Base-by-base conservation (phyloP, 2,888 invertebrate genomes). In the Spatulosminthurus flaviceps region DNA sequence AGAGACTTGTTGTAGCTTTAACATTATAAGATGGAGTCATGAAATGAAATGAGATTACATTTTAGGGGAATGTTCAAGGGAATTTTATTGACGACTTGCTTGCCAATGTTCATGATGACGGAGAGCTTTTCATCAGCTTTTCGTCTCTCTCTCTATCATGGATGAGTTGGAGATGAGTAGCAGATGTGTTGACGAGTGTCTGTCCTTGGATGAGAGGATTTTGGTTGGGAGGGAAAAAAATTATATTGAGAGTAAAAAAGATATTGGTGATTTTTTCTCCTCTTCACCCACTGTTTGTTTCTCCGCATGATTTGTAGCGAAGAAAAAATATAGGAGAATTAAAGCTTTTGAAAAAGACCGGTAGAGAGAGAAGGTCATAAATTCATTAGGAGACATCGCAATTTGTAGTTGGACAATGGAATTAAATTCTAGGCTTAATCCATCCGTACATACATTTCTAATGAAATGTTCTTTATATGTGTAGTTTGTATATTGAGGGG, bases 11-110 rank as follows among this genome's bases (percentile, higher is more conserved):
- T n/a, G 34, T 29, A 74, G 61, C 60, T 29, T n/a, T n/a, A n/a
- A n/a, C n/a, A n/a, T n/a, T n/a, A n/a, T n/a, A n/a, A n/a, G n/a
- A n/a, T n/a, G n/a, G 16, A 29, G 42, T 16, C 41, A 74, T 61
- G 61, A 74, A 60, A 61, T 61, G 61, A 61, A 74, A 74, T 74
- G 74, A 74, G 74, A 74, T 74, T 61, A 61, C 74, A 74, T 72
- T 72, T 72, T 42, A 71, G 22, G 41, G 71, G 21, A 21, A 19
- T 26, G 28, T n/a, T 73, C 51, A 51, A 74, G 60, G 22, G 61
- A 60, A 73, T 73, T 73, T 73, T 73, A 73, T 73, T 26, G 73
- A 61, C 7, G 24, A 41, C 42, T 51, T 19, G 9, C 16, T 19
- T 11, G 51, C 5, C n/a, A n/a, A n/a, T n/a, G n/a, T n/a, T n/a